A percentile compares a stretch with the other conserved stretches of the same genome.
Conservation (phyloP, 2,888 invertebrate genomes). For the Lumbricus terrestris region DNA sequence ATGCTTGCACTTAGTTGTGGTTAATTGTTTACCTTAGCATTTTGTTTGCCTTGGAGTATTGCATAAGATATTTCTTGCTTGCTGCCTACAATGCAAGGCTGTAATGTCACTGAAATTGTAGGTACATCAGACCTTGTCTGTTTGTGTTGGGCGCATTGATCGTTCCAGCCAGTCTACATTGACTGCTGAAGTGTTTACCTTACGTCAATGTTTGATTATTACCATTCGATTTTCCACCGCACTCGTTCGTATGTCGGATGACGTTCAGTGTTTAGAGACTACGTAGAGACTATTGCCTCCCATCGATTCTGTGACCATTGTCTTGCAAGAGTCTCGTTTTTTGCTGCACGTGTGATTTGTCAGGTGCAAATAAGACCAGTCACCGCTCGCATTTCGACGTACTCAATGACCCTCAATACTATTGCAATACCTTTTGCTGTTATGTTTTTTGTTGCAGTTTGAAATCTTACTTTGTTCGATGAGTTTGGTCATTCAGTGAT, state of each 20-base stretch:
- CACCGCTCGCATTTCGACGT: background rate
- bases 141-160: background rate
- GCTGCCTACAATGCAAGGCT: background rate
- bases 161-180: background rate
- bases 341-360: too few species aligned
- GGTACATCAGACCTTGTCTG: background rate
- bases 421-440: background rate
- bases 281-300: too few species aligned
- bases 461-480: background rate
- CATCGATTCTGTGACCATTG: background rate
- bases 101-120: background rate
- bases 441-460: background rate
- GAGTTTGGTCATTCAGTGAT: background rate
- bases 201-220: background rate
- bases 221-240: background rate
- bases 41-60: background rate
- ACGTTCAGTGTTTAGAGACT: background rate
- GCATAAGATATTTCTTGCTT: background rate
- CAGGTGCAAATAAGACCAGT: too few species aligned
- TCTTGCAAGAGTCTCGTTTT: background rate
- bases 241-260: background rate
- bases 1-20: background rate
- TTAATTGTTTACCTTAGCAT: background rate
- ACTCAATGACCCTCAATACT: background rate
- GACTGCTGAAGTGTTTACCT: background rate